A percentile compares a stretch with the other conserved stretches of the same genome.
Conservation (phyloP, 2,113 vertebrate species). For the Cranoglanis bouderius region DNA sequence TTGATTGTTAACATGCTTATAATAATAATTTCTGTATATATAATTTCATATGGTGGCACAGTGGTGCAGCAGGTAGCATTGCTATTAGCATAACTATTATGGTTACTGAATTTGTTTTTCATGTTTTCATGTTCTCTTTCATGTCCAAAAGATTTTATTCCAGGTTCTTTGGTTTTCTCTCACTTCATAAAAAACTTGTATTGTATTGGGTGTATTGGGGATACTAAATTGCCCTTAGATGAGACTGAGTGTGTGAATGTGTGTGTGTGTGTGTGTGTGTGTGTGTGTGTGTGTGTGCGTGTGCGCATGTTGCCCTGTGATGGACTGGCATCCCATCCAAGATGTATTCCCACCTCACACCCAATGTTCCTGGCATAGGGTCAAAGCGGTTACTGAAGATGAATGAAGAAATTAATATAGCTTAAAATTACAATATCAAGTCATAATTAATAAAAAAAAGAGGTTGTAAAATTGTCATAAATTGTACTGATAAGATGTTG, state of each 20-base stretch:
- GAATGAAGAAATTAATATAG: not conserved
- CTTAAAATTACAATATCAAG: not conserved
- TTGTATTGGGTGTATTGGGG: not conserved
- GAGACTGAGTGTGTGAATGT: not conserved
- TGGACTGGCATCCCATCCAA: not conserved
- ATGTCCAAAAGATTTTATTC: not conserved
- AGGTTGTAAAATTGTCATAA: not conserved
- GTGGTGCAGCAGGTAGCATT: not conserved
- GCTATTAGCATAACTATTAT: not conserved
- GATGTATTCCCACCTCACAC: not conserved
- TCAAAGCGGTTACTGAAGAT: not conserved
- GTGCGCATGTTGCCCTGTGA: not conserved
- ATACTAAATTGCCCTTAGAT: not conserved
- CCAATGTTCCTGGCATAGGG: not conserved
- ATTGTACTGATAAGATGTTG: not conserved
- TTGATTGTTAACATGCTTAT: not conserved
- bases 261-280: too few species aligned
- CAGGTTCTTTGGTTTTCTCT: not conserved
- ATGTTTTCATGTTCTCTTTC: not conserved
- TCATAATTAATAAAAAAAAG: not conserved
- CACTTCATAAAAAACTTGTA: not conserved
- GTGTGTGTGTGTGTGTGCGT: too few species aligned
- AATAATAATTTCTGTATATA: not conserved
- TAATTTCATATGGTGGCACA: not conserved
- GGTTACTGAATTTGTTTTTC: too few species aligned